Evolutionary conservation across 2,888 invertebrate species (phyloP), one percentile per base, ranked within the genome.

Genomic region (Cheilosia grossa): DNA sequence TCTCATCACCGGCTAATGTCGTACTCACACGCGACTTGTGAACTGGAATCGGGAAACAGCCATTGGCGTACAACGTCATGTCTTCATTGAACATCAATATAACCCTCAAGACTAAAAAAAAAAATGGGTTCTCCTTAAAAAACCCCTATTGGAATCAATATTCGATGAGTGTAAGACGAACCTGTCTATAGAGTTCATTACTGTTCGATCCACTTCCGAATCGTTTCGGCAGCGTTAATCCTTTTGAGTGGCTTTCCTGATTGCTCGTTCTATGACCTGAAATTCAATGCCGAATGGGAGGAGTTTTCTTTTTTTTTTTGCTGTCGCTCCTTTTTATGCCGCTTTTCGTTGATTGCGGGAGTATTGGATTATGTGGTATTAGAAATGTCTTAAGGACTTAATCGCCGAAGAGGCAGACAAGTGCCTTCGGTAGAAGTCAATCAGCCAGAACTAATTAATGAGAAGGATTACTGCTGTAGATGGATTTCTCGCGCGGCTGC

Each of bases 331-430:
- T 13, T 37, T 37, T 37, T 56, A 49, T 19, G 40, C 30, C 19
- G 40, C 44, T 2, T 30, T 47, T 67, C 53, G 33, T 44, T 21
- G 63, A 70, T 74, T 64, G 37, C 37, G 74, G 56, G 49, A 56
- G 44, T 70, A 79, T 74, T 67, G 85, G 85, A 85, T 85, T 85
- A 81, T 85, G 75, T 77, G 75, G 85, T 70, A 80, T 75, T 85
- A 80, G 75, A 80, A 85, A 85, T 85, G 75, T 81, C 81, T 74
- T 81, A 81, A 81, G 75, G 80, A 85, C 85, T 85, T 77, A 80
- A 85, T 81, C 80, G 67, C 51, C 51, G 67, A 44, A 85, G 66
- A 85, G 66, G 72, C 67, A 81, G 77, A 67, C 85, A 85, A 85
- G 85, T 85, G 72, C 66, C 72, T 81, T 80, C 72, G 66, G 51